These are phyloP conservation scores for Eristalis arbustorum DNA, from an alignment of 2,888 invertebrate genomes.

Conservation along the genomic window DNA sequence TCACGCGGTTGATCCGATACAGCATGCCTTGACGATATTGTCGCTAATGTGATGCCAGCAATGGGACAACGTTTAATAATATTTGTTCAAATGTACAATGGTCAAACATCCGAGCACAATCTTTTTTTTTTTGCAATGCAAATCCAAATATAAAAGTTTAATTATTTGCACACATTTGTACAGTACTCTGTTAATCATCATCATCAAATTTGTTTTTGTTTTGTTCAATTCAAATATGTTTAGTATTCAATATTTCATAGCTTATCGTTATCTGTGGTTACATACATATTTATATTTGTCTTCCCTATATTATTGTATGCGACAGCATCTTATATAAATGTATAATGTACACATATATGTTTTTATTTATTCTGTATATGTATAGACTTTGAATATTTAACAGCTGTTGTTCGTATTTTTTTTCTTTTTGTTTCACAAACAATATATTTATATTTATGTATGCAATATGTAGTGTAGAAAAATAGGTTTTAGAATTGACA, in stretches of 20 bases:
- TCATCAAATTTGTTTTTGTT: background rate
- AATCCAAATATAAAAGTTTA: no score
- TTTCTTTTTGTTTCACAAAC: background rate
- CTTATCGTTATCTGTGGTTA: background rate
- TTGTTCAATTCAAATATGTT: background rate
- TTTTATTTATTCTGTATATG: conserved; percentile 6
- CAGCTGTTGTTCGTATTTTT: background rate
- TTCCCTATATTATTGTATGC: conserved; percentile 65
- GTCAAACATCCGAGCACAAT: no score
- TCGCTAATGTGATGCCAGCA: no score
- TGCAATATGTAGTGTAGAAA: background rate
- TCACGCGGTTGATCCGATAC: no score
- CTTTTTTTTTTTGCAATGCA: no score
- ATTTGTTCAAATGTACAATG: no score
- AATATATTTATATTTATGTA: conserved; percentile 4
- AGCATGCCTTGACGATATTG: no score
- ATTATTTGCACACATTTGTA: background rate
- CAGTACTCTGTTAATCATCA: background rate
- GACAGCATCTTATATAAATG: conserved; percentile 53
- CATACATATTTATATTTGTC: conserved; percentile 3
- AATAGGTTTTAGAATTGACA: conserved; percentile 36
- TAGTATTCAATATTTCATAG: background rate
- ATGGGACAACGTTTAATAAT: no score
- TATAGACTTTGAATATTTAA: background rate
- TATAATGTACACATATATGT: conserved; percentile 9